Percentiles rank a stretch among this genome's conserved stretches.
Conservation (phyloP, 2,797 vertebrate genomes). For the Myotis daubentonii region DNA sequence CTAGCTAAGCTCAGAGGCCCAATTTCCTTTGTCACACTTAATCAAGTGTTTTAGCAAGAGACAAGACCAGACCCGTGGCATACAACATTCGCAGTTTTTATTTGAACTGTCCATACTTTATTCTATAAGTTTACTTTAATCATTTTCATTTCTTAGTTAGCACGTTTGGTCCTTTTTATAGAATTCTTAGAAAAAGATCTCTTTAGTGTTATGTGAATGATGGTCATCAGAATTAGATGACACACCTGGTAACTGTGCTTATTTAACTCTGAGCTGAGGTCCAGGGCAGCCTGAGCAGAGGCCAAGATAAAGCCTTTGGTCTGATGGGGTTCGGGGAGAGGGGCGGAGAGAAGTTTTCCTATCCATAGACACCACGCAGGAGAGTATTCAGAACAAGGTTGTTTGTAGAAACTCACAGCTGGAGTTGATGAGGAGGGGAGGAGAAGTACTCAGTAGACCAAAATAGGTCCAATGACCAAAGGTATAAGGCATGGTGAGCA, state of each 20-base stretch:
- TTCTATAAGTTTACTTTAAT: not conserved
- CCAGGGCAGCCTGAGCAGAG: not conserved
- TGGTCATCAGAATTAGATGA: not conserved
- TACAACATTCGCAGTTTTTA: not conserved
- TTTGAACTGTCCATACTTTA: not conserved
- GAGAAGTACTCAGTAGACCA: not conserved
- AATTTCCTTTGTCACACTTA: not conserved
- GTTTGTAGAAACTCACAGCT: not conserved
- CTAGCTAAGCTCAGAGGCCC: not conserved
- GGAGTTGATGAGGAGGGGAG: not conserved
- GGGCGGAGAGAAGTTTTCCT: not conserved
- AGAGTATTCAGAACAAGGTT: not conserved
- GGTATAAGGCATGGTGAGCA: not conserved
- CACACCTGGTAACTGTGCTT: too few species aligned
- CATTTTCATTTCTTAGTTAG: slow-evolving; percentile 1
- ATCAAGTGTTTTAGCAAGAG: not conserved
- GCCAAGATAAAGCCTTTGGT: not conserved
- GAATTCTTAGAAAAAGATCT: not conserved
- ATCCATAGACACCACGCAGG: not conserved
- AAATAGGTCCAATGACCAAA: not conserved
- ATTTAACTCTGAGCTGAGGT: not conserved
- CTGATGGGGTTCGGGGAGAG: not conserved
- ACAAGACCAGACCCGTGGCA: not conserved
- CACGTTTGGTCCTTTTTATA: not conserved
- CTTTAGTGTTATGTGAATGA: not conserved